A percentile compares a stretch with the other conserved stretches of the same genome.
These are phyloP conservation scores for Plecotus auritus DNA, from an alignment of 2,113 vertebrate genomes.

Conservation along the genomic window DNA sequence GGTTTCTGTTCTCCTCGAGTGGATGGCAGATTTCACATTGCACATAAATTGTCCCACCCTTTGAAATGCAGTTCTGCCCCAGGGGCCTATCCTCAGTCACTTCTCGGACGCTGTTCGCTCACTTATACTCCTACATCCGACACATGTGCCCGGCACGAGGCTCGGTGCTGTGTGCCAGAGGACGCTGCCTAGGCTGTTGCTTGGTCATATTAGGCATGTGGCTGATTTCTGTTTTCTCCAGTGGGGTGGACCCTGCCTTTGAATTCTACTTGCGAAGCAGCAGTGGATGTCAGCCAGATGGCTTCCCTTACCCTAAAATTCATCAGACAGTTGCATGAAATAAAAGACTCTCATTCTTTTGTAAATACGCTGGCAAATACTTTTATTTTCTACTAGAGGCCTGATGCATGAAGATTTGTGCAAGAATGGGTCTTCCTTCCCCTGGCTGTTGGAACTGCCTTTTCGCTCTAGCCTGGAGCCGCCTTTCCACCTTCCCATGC, in stretches of 20 bases:
- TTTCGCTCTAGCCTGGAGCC: too few species aligned
- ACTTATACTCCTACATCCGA: not conserved
- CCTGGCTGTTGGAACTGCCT: too few species aligned
- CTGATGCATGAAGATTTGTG: too few species aligned
- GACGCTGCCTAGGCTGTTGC: conserved; percentile 53
- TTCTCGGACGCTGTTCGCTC: conserved; percentile 3
- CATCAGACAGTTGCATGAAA: conserved; percentile 29
- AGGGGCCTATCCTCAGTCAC: conserved; percentile 19
- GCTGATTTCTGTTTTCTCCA: conserved; percentile 56
- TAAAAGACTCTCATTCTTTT: not conserved
- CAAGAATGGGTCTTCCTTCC: too few species aligned
- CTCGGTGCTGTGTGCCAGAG: conserved; percentile 49
- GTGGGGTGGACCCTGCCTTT: conserved; percentile 51
- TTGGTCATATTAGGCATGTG: conserved; percentile 20
- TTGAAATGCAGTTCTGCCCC: conserved; percentile 28
- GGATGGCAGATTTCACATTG: conserved; percentile 68
- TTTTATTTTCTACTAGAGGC: not conserved
- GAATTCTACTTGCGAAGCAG: conserved; percentile 70
- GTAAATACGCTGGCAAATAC: not conserved
- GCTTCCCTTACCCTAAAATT: rapidly evolving
- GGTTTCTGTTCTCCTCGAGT: not conserved
- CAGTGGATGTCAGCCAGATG: not conserved
- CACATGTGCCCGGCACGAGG: not conserved
- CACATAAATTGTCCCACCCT: conserved; percentile 58
- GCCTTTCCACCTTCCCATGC: too few species aligned